phyloP scores from a whole-genome alignment of 2,888 invertebrate genomes.

The Drosophila nigricruria region DNA sequence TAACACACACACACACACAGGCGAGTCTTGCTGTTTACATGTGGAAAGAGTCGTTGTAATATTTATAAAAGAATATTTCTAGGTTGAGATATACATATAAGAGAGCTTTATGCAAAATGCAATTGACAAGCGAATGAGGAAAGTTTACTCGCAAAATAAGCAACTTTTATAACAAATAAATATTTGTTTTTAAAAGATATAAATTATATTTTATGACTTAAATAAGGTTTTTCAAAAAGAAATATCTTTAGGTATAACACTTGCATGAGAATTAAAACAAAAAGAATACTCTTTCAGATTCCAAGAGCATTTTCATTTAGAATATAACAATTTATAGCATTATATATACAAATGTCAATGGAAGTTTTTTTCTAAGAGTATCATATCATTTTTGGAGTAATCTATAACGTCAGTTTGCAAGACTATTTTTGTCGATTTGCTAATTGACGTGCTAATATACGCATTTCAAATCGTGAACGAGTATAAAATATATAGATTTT shows the following conservation, averaged over 20 bases:
- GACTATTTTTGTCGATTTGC: no score
- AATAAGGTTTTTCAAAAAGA: not conserved
- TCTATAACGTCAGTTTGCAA: no score
- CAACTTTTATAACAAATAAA: not conserved
- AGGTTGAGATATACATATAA: not conserved
- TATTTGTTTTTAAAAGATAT: not conserved
- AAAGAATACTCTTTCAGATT: not conserved
- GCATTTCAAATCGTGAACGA: no score
- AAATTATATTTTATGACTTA: not conserved
- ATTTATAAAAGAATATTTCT: not conserved
- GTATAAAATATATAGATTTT: no score
- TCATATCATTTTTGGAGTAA: no score
- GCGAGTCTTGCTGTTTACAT: not conserved
- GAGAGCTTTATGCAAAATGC: not conserved
- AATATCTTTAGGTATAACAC: not conserved
- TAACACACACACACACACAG: not conserved
- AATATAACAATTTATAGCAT: no score
- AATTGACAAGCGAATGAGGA: not conserved
- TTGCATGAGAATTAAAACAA: not conserved
- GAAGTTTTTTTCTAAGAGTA: no score
- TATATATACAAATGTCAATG: no score
- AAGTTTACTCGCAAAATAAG: not conserved
- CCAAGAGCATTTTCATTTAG: not conserved
- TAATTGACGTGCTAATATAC: no score
- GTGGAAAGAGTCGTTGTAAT: slow-evolving; percentile 4